Evolutionary conservation across 2,888 invertebrate genomes (phyloP).

Genomic region (Conchocele bisecta): DNA sequence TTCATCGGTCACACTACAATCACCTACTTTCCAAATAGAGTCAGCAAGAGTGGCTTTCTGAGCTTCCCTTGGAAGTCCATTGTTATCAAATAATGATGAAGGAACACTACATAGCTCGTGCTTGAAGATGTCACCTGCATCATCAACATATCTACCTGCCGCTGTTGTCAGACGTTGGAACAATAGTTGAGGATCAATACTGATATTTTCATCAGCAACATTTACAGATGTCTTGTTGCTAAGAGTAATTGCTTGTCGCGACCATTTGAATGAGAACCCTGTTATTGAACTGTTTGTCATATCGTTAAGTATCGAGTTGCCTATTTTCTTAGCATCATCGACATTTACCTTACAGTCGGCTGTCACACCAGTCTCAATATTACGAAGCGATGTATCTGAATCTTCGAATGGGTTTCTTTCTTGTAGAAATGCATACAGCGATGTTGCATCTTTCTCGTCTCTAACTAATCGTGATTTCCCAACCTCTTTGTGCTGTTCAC

Average conservation of each 20-base stretch:
- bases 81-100: not conserved
- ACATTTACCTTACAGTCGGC: constrained; percentile 8
- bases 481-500: constrained; percentile 35
- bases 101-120: constrained; percentile 2
- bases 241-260: not conserved
- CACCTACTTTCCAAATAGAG: not conserved
- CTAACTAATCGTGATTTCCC: constrained; percentile 7
- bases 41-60: not conserved
- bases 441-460: not conserved
- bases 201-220: not conserved
- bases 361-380: constrained; percentile 17
- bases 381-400: not conserved
- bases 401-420: constrained; percentile 10
- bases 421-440: not conserved
- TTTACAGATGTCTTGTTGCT: not conserved
- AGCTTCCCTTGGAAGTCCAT: not conserved
- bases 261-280: constrained; percentile 3
- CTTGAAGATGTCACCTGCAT: not conserved
- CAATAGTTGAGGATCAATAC: not conserved
- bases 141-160: not conserved
- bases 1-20: constrained; percentile 7
- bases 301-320: not conserved
- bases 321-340: not conserved
- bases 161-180: not conserved
- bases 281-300: not conserved